These are phyloP conservation scores for Synanthedon formicaeformis DNA, from an alignment of 2,888 invertebrate species.

Conservation along the genomic window DNA sequence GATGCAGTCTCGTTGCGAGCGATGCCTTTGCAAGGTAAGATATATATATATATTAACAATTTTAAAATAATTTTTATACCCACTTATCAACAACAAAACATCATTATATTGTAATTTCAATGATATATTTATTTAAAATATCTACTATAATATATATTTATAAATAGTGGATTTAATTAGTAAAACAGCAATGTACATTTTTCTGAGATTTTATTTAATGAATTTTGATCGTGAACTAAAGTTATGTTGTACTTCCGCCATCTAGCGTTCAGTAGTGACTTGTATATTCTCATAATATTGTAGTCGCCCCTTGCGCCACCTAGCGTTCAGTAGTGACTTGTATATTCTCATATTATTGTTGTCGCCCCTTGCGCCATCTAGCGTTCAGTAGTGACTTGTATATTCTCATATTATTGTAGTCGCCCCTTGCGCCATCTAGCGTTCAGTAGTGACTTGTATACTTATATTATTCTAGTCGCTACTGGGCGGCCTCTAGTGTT, in stretches of 20 bases:
- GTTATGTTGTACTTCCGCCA: conserved; percentile 14
- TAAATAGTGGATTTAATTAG: no score
- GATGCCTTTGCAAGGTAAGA: conserved; percentile 72
- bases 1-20: conserved; percentile 76
- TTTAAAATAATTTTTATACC: background rate
- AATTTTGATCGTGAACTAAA: no score
- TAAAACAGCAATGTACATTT: no score
- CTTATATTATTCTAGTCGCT: no score
- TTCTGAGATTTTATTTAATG: no score
- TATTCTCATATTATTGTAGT: no score
- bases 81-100: background rate
- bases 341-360: no score
- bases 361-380: conserved; percentile 7
- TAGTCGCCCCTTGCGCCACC: no score
- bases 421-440: conserved; percentile 28
- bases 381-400: background rate
- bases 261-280: conserved; percentile 17
- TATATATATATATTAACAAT: background rate
- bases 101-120: no score
- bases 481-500: conserved; percentile 9
- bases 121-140: no score
- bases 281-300: no score
- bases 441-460: conserved; percentile 2
- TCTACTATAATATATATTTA: no score
- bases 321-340: background rate